Evolutionary conservation across 2,888 invertebrate genomes (phyloP).

Genomic region (Calameuta filiformis): DNA sequence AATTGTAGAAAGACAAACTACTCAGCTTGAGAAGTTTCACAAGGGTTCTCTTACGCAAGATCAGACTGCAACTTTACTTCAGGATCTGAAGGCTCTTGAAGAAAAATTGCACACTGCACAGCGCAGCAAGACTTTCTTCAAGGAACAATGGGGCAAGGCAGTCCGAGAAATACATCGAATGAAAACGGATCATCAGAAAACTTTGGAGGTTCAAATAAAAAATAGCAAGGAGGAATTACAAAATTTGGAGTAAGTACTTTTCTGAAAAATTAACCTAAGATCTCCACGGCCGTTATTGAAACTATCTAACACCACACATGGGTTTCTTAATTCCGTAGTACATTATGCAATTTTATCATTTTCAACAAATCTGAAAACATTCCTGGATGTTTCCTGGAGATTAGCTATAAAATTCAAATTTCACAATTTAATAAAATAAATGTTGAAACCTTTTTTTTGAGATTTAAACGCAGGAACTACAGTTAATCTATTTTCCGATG

Average conservation of each 20-base stretch:
- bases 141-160: conserved; percentile 79
- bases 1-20: conserved; percentile 42
- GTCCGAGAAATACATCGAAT: conserved; percentile 75
- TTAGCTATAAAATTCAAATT: too few relatives aligned
- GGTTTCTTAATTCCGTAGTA: too few relatives aligned
- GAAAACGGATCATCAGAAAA: conserved; percentile 70
- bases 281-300: too few relatives aligned
- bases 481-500: too few relatives aligned
- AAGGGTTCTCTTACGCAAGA: conserved; percentile 74
- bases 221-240: conserved; percentile 63
- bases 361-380: too few relatives aligned
- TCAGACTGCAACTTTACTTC: conserved; percentile 74
- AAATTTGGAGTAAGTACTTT: conserved; percentile 50
- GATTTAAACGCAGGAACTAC: too few relatives aligned
- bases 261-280: conserved; percentile 8
- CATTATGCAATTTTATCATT: too few relatives aligned
- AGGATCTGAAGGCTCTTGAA: conserved; percentile 74
- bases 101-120: conserved; percentile 74
- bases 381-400: too few relatives aligned
- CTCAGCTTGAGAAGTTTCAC: conserved; percentile 55
- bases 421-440: too few relatives aligned
- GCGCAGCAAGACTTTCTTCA: conserved; percentile 79
- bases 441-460: too few relatives aligned
- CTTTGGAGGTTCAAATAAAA: conserved; percentile 68
- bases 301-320: too few relatives aligned